Percentiles rank a stretch among this genome's conserved stretches.
These are phyloP conservation scores for Neuroscelio doddi DNA, from an alignment of 2,888 invertebrate genomes.

Conservation along the genomic window DNA sequence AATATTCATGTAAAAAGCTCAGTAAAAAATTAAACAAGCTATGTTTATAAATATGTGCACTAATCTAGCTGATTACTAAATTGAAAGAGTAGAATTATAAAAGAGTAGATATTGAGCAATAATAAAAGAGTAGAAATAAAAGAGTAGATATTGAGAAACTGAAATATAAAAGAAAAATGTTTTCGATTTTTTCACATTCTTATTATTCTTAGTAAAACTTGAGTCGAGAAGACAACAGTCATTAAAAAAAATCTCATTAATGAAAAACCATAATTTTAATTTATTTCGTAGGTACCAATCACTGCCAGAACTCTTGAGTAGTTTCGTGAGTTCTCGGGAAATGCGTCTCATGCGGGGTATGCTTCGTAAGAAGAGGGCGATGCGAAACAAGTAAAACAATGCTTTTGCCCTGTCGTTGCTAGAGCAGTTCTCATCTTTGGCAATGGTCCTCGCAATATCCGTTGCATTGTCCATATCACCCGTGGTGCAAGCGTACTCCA, in stretches of 20 bases:
- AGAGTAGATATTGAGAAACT: no score
- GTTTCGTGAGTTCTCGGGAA: constrained; percentile 26
- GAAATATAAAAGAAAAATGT: no score
- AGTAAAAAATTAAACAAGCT: no score
- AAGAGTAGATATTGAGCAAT: no score
- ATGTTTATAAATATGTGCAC: no score
- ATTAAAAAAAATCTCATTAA: background rate
- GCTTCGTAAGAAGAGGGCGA: constrained; percentile 64
- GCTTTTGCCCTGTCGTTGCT: constrained; percentile 69
- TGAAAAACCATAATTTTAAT: constrained; percentile 74
- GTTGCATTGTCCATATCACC: constrained; percentile 67
- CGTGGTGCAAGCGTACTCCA: constrained; percentile 69
- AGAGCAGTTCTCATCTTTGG: constrained; percentile 63
- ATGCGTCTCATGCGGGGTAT: constrained; percentile 51
- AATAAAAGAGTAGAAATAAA: no score
- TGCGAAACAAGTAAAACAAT: constrained; percentile 69
- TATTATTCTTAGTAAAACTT: no score
- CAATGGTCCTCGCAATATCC: constrained; percentile 60
- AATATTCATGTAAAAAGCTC: no score
- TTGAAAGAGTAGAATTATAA: no score
- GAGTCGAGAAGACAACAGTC: no score
- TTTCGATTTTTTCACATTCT: no score
- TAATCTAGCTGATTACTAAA: no score
- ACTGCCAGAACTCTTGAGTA: constrained; percentile 66
- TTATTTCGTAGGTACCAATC: constrained; percentile 85